These are phyloP conservation scores for Cyclura pinguis DNA, from an alignment of 2,797 vertebrate species.

Conservation along the genomic window DNA sequence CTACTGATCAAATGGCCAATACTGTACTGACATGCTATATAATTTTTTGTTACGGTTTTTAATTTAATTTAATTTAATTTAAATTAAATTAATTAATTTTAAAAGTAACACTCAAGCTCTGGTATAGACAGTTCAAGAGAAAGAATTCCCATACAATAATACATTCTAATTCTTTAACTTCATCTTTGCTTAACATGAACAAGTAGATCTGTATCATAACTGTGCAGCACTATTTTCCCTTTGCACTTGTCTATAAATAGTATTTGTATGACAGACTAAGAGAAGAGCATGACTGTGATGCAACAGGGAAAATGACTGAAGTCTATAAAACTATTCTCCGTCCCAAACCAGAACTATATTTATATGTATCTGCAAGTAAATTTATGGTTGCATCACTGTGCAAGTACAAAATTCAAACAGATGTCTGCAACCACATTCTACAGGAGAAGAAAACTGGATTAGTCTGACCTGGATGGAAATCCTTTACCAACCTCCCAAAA, in stretches of 20 bases:
- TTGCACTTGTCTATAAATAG: not conserved
- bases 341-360: not conserved
- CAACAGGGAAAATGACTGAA: not conserved
- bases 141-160: not conserved
- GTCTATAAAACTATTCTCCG: not conserved
- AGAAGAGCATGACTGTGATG: not conserved
- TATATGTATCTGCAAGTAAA: not conserved
- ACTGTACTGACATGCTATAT: no score
- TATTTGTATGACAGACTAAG: not conserved
- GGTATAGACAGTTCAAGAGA: not conserved
- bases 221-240: not conserved
- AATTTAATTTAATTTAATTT: no score
- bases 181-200: not conserved
- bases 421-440: not conserved
- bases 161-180: not conserved
- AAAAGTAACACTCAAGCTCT: not conserved
- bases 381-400: not conserved
- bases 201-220: not conserved
- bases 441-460: not conserved
- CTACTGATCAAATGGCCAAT: no score
- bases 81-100: no score
- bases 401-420: not conserved
- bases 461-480: not conserved
- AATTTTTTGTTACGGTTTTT: no score
- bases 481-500: not conserved